Evolutionary conservation across 2,113 vertebrate species (phyloP).

Genomic region (Abramis brama): DNA sequence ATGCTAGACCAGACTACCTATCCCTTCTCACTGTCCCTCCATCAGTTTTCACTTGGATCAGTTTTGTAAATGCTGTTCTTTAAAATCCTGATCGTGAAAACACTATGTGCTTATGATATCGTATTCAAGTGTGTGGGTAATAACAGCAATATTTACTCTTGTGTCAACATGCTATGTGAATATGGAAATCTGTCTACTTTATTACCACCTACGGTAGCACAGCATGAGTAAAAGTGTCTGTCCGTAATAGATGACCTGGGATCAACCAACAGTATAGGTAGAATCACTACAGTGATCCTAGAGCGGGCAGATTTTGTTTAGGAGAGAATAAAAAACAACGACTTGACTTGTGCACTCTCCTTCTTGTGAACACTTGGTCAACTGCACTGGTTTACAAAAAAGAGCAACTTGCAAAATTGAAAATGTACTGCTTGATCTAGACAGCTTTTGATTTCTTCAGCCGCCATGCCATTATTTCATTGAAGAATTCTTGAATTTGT

Average conservation of each 20-base stretch:
- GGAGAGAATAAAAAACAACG: conserved; percentile 12
- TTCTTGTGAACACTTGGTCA: conserved; percentile 28
- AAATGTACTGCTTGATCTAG: conserved; percentile 34
- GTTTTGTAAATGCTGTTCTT: conserved; percentile 60
- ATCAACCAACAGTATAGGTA: background rate
- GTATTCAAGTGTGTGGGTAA: conserved; percentile 57
- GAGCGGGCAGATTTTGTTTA: background rate
- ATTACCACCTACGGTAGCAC: conserved; percentile 52
- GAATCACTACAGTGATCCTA: background rate
- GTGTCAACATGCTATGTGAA: conserved; percentile 61
- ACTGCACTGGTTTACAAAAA: conserved; percentile 42
- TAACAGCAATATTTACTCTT: conserved; percentile 65
- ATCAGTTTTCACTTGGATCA: conserved; percentile 43
- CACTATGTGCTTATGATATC: conserved; percentile 62
- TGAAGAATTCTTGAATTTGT: conserved; percentile 49
- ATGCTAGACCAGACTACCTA: background rate
- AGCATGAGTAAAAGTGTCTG: conserved; percentile 54
- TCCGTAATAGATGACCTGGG: conserved; percentile 28
- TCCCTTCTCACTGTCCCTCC: conserved; percentile 17
- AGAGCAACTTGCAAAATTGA: conserved; percentile 5
- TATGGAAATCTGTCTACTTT: conserved; percentile 57
- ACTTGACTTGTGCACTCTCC: conserved; percentile 46
- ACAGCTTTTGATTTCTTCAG: conserved; percentile 33
- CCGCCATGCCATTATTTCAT: conserved; percentile 52
- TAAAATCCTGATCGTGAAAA: conserved; percentile 35